A percentile compares a stretch with the other conserved stretches of the same genome.
Evolutionary conservation across 2,888 invertebrate genomes (phyloP).

Genomic region (Therioaphis trifolii): DNA sequence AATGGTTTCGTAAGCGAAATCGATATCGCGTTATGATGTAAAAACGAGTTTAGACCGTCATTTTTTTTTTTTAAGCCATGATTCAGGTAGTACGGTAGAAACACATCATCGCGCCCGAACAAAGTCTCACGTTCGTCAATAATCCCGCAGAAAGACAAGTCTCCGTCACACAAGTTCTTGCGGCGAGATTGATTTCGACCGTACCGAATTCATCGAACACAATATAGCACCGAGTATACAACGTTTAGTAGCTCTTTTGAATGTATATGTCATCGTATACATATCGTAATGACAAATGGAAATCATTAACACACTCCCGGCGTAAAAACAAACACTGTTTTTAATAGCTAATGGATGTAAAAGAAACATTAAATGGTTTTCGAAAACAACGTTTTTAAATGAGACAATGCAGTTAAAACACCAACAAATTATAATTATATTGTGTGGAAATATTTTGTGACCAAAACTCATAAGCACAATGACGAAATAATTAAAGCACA

Average conservation of each 20-base stretch:
- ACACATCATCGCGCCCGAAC: no score
- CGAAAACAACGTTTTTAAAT: neutral
- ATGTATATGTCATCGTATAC: neutral
- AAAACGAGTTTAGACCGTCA: neutral
- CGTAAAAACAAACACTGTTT: conserved; percentile 12
- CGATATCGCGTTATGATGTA: neutral
- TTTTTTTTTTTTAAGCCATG: neutral
- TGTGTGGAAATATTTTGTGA: neutral
- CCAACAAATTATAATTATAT: neutral
- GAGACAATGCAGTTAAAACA: neutral
- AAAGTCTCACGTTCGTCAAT: neutral
- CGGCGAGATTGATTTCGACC: neutral
- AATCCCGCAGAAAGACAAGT: neutral
- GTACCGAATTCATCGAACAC: neutral
- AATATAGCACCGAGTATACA: neutral
- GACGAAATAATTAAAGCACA: neutral
- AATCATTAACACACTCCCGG: neutral
- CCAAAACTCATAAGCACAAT: no score
- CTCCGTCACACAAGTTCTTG: neutral
- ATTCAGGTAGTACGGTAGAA: no score
- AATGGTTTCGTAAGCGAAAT: neutral
- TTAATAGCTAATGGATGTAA: neutral
- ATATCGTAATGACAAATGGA: conserved; percentile 9
- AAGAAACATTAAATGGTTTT: neutral
- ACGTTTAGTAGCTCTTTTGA: neutral